Evolutionary conservation across 2,113 vertebrate species (phyloP), one percentile per base, ranked within the genome.

Genomic region (Silurus meridionalis): DNA sequence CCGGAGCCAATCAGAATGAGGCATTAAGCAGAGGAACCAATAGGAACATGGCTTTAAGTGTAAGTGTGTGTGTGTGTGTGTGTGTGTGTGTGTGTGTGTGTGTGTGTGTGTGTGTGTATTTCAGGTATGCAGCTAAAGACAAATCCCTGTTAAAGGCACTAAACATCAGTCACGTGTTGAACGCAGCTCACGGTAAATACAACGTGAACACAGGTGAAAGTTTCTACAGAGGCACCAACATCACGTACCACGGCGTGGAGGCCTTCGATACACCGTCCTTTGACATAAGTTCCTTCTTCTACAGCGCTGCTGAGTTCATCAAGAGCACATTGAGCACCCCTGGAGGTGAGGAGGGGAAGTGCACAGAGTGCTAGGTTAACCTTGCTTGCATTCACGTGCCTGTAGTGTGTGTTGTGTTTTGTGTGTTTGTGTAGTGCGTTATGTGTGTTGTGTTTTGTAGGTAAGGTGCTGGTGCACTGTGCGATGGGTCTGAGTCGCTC

Each of bases 401-500:
- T 37, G 37, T 37, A 37, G 23, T 46, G 25, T 66, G 14, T 72
- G 53, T 15, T 84, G 78, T 84, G 88, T 46, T 86, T 83, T 60
- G 50, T 60, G 55, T 63, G 37, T 52, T 57, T 37, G 37, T 37
- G 28, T 37, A 37, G 37, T 37, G 37, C 37, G 37, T 37, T 37
- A 37, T 37, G 37, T 37, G 37, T 37, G 37, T 37, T 37, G 37
- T 37, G 37, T 37, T 37, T 37, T 72, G 55, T 86, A 99, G 98
- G 96, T 77, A 97, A 95, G 58, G 96, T 99, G 86, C 94, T 99
- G 0, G 96, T 98, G 57, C 97, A 98, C 86, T 99, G 97, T 60
- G 97, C 96, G 23, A 98, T 97, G 96, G 97, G 98, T 53, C 90
- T 98, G 77, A 99, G 97, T 89, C 97, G 97, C 86, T 98, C 97